Evolutionary conservation across 2,888 invertebrate species (phyloP), one percentile per base, ranked within the genome.

Genomic region (Folsomia manolachei): DNA sequence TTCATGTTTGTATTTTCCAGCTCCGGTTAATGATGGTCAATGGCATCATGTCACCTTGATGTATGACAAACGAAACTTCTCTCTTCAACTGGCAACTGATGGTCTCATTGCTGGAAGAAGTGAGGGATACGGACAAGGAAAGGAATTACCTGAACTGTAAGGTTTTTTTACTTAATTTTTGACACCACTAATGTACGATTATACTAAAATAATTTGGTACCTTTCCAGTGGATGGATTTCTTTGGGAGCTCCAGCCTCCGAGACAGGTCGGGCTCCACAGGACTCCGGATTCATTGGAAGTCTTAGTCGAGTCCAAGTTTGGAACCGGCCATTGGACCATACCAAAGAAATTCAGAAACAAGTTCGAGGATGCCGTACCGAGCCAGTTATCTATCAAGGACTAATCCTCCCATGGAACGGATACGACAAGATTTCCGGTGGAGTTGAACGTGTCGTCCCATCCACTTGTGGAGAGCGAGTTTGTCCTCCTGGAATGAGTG

Each of bases 221-320:
- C 39, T 9, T 84, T 88, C 79, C 83, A 93, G 93, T 85, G 92
- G 92, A 62, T 97, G 95, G 95, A 90, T 94, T 61, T 94, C 94
- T 51, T 86, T 97, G 62, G 97, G 96, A 69, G 93, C 94, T 82
- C 95, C 95, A 64, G 91, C 91, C 78, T 90, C 89, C 83, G 83
- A 85, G 2, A 83, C 83, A 56, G 87, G 90, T n/a, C 91, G 91
- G 81, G 89, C 90, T 0, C 94, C 93, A 82, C 91, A 92, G 0
- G 94, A 94, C 84, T 87, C 90, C 62, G 95, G 95, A n/a, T 96
- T 96, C 90, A 94, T 94, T 87, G 97, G 97, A 27, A 93, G 94
- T 81, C 86, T 97, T 56, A 95, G 95, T 9, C 93, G 96, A 84
- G 92, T 95, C 39, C 95, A 97, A 86, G 90, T 97, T 72, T 97